Conservation (phyloP, 2,888 invertebrate species). For the Myopa testacea region DNA sequence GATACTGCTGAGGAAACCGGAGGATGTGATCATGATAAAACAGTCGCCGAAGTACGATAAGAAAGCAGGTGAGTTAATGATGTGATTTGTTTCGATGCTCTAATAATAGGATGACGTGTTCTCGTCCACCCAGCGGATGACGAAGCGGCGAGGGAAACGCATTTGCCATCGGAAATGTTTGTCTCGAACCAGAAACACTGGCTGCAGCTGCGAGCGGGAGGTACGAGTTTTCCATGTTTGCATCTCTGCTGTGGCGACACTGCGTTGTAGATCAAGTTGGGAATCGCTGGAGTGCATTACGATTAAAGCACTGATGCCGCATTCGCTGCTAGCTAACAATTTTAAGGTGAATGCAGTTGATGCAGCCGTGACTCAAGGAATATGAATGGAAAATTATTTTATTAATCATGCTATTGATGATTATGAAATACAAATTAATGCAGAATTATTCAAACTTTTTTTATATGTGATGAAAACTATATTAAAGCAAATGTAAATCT, state of each 20-base stretch:
- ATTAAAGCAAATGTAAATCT: constrained; percentile 5
- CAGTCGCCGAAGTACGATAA: constrained; percentile 65
- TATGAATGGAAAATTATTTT: constrained; percentile 1
- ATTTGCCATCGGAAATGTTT: constrained; percentile 92
- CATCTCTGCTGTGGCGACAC: constrained; percentile 26
- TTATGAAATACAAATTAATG: constrained; percentile 12
- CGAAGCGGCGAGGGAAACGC: constrained; percentile 70
- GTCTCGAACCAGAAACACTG: constrained; percentile 92
- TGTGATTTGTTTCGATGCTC: background rate
- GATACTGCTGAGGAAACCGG: constrained; percentile 82
- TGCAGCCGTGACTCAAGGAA: background rate
- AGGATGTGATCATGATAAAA: constrained; percentile 84
- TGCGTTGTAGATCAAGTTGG: background rate
- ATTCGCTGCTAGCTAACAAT: background rate
- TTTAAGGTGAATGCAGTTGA: background rate
- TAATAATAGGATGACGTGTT: background rate
- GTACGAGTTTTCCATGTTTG: constrained; percentile 55
- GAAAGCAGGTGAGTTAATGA: constrained; percentile 47
- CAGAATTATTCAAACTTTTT: background rate
- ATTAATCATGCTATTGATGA: background rate
- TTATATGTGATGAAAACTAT: background rate
- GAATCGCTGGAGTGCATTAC: background rate
- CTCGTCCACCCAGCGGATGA: constrained; percentile 54
- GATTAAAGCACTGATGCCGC: too few relatives aligned
- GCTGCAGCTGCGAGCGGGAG: constrained; percentile 77